Evolutionary conservation across 2,113 vertebrate species (phyloP), one percentile per base, ranked within the genome.

Genomic region (Cephalopholis sonnerati): DNA sequence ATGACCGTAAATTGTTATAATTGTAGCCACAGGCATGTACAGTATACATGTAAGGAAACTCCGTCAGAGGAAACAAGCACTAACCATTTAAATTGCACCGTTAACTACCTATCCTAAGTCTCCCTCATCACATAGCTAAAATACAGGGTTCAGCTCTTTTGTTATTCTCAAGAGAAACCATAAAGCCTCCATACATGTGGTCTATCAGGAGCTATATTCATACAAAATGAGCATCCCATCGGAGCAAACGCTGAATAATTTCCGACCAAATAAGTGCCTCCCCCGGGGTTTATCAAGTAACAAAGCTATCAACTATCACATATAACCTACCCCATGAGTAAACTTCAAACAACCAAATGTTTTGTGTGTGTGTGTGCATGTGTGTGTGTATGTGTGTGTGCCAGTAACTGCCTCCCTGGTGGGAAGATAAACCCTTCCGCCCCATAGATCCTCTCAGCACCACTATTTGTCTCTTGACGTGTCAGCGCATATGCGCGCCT

Each of bases 341-440:
- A 91, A 91, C 87, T 90, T 83, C 66, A 85, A 86, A 89, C 82
- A 86, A 74, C n/a, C 24, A 51, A 77, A 54, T 85, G 72, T 87
- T 78, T 80, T 27, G 61, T 75, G 57, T 80, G 59, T 77, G 51
- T 83, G 70, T 79, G 58, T 74, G 25, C 53, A 41, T 51, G 58
- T 50, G n/a, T 65, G 55, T 59, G 51, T 79, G 64, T 74, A 53
- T 85, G 65, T 74, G 70, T 54, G 36, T 64, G 46, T 77, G 54
- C 68, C 73, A 51, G 61, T 87, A 91, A 90, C 82, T 84, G 83
- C 86, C 69, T 92, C 82, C 85, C 81, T 88, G 73, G 83, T 87
- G 84, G 51, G 36, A 74, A 80, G 85, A 92, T 93, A 90, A 93
- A 91, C 71, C 85, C 87, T 89, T 91, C 86, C 80, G 48, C 87